A percentile compares a stretch with the other conserved stretches of the same genome.
phyloP scores from a whole-genome alignment of 1,140 invertebrate species.

The Ips nitidus region DNA sequence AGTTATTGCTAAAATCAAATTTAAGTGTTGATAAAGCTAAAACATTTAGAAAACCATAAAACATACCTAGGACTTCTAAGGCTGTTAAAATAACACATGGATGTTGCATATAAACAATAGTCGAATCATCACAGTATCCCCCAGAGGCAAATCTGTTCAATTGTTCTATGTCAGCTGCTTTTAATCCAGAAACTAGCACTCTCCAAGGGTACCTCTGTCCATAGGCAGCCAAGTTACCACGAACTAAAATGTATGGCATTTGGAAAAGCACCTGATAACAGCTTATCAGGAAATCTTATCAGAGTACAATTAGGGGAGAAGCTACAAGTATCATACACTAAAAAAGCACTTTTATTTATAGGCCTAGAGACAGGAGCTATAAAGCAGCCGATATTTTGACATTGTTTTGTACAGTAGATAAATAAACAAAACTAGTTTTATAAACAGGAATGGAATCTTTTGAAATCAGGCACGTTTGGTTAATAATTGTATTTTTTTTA shows the following conservation, averaged over 20 bases:
- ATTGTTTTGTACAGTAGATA: too few species aligned
- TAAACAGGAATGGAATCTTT: too few species aligned
- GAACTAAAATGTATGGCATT: slow-evolving; percentile 87
- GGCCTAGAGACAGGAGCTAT: too few species aligned
- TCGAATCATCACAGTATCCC: slow-evolving; percentile 74
- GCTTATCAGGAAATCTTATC: neutral
- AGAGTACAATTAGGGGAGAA: neutral
- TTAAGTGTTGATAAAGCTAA: too few species aligned
- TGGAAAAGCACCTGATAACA: slow-evolving; percentile 10
- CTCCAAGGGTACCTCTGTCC: slow-evolving; percentile 81
- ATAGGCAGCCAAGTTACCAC: slow-evolving; percentile 82
- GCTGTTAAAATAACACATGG: slow-evolving; percentile 83
- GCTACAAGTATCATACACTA: too few species aligned
- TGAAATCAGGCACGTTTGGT: too few species aligned
- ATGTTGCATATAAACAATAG: slow-evolving; percentile 82
- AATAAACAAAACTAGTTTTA: too few species aligned
- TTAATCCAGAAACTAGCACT: slow-evolving; percentile 79
- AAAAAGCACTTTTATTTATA: too few species aligned
- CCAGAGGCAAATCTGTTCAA: slow-evolving; percentile 76
- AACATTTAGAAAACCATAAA: too few species aligned
- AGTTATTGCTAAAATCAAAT: neutral
- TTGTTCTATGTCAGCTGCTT: slow-evolving; percentile 80
- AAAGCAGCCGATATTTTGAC: too few species aligned
- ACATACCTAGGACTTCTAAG: slow-evolving; percentile 68
- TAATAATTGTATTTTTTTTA: too few species aligned